Conservation (phyloP, 2,888 invertebrate species). For the Schrankia costaestrigalis region DNA sequence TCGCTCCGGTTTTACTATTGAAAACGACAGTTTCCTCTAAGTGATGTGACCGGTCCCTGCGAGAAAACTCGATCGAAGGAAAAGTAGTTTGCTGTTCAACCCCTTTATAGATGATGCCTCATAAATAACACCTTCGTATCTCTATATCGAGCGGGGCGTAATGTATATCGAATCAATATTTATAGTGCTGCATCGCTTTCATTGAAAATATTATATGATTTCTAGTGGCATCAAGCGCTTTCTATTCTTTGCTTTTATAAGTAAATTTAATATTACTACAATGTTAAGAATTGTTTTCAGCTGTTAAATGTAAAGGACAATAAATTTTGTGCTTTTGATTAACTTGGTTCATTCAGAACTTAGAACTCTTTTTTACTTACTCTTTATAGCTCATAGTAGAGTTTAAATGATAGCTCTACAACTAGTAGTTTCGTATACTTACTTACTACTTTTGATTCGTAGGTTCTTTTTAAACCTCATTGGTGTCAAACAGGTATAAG, state of each 20-base stretch:
- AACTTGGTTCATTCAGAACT: no score
- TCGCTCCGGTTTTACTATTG: slow-evolving; percentile 65
- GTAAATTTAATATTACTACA: no score
- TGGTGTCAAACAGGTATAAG: no score
- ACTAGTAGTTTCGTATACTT: no score
- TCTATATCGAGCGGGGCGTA: slow-evolving; percentile 14
- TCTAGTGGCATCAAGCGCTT: slow-evolving; percentile 13
- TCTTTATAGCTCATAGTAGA: no score
- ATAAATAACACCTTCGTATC: slow-evolving; percentile 30
- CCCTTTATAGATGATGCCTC: slow-evolving; percentile 56
- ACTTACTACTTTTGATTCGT: no score
- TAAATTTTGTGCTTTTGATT: no score
- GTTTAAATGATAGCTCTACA: no score
- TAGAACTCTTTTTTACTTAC: no score
- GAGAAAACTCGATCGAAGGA: slow-evolving; percentile 74
- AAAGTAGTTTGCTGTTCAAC: slow-evolving; percentile 56
- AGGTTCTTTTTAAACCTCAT: no score
- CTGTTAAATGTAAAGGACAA: no score
- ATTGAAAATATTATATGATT: slow-evolving; percentile 8
- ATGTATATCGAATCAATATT: slow-evolving; percentile 17
- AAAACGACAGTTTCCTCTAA: slow-evolving; percentile 77
- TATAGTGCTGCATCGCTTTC: slow-evolving; percentile 9
- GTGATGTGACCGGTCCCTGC: slow-evolving; percentile 60
- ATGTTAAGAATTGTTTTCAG: no score
- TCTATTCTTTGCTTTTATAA: slow-evolving; percentile 26